These are phyloP conservation scores for Drosophila prostipennis DNA, from an alignment of 2,888 invertebrate genomes.

Conservation along the genomic window DNA sequence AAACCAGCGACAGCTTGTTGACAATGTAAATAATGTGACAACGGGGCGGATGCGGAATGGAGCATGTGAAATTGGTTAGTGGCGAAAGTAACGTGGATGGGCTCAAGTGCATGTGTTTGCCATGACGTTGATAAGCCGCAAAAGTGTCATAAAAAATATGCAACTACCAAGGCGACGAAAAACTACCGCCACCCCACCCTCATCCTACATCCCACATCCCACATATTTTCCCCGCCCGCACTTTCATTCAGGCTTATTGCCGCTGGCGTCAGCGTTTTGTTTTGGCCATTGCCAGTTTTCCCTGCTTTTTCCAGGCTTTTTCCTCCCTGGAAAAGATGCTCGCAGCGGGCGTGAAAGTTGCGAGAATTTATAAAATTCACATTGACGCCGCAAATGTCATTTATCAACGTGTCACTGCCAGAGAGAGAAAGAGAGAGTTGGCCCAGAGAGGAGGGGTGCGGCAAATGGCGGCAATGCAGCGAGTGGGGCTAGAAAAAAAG, in stretches of 20 bases:
- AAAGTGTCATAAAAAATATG: conserved; percentile 79
- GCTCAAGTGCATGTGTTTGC: conserved; percentile 69
- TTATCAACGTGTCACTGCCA: conserved; percentile 75
- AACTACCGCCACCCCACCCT: conserved; percentile 9
- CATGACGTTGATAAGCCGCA: conserved; percentile 77
- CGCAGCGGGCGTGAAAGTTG: conserved; percentile 75
- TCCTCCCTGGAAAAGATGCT: conserved; percentile 11
- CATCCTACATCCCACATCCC: too few relatives aligned
- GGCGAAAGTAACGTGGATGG: conserved; percentile 31
- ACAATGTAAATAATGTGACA: conserved; percentile 71
- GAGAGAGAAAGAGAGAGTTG: conserved; percentile 12
- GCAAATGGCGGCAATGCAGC: background rate
- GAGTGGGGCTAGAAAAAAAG: conserved; percentile 3
- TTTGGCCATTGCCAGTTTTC: conserved; percentile 59
- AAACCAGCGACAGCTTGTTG: conserved; percentile 72
- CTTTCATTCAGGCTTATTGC: conserved; percentile 16
- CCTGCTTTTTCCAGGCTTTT: conserved; percentile 1
- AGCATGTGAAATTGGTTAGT: conserved; percentile 33
- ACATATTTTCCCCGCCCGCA: background rate
- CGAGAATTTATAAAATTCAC: conserved; percentile 79
- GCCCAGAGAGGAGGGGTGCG: background rate
- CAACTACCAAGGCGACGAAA: conserved; percentile 55
- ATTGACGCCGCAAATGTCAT: conserved; percentile 78
- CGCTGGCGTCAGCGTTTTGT: conserved; percentile 69
- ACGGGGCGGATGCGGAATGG: conserved; percentile 1